A percentile compares a stretch with the other conserved stretches of the same genome.
Conservation (phyloP, 2,113 vertebrate species). For the Sylvia atricapilla region DNA sequence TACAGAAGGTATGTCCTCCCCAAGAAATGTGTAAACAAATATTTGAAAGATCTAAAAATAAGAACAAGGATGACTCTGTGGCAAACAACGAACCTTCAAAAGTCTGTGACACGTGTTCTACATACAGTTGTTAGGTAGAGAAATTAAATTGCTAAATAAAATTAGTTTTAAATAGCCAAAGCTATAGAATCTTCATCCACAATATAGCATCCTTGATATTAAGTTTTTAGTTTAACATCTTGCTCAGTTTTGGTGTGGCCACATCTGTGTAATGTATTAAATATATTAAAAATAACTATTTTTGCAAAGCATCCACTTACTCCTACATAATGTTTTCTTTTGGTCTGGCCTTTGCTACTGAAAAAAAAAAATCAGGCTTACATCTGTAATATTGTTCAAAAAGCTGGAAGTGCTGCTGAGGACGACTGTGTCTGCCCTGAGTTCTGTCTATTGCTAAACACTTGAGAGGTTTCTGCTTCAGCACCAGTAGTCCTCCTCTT, state of each 20-base stretch:
- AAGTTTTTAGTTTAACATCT: neutral
- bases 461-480: neutral
- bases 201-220: neutral
- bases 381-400: neutral
- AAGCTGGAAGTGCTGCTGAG: neutral
- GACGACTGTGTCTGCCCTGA: neutral
- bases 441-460: neutral
- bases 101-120: neutral
- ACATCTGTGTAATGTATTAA: neutral
- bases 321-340: neutral
- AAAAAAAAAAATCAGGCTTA: neutral
- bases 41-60: constrained; percentile 46
- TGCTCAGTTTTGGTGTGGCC: neutral
- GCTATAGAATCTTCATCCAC: neutral
- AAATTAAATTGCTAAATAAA: neutral
- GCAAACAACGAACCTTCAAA: constrained; percentile 7
- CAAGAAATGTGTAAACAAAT: constrained; percentile 59
- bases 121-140: neutral
- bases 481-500: neutral
- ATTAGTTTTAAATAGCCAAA: neutral
- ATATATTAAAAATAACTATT: neutral
- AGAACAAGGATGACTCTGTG: neutral
- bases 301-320: neutral
- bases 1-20: constrained; percentile 14
- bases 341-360: neutral